Base-by-base conservation (phyloP, 2,888 invertebrate species). In the Galerucella pusilla region DNA sequence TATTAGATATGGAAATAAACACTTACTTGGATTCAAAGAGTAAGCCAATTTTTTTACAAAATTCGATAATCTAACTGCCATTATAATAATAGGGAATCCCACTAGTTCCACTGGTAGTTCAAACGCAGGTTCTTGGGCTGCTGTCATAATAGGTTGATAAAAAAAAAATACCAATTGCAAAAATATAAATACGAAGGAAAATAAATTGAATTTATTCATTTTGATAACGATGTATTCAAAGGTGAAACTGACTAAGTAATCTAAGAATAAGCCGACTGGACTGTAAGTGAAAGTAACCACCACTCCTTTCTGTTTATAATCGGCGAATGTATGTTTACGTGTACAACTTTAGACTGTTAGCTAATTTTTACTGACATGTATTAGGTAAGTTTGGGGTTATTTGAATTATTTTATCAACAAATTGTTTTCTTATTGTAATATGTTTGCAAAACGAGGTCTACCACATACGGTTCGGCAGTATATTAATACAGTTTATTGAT, bases 21-120 rank as follows among this genome's bases (percentile, higher is more conserved):
- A 86, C 91, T 90, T 89, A 96, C 96, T 92, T 88, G 96, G 95
- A 88, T 91, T 94, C 52, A 96, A 87, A 1, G 95, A 94, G 88
- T 96, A 96, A 1, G 93, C 92, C 75, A 96, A 88, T 86, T 95
- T 95, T 88, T 94, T 95, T 77, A 95, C 91, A 85, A 96, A 96
- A 88, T 95, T 95, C 0, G 94, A 92, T 71, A 95, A 87, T 80
- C 93, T 90, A 12, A 96, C 95, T 45, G 94, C 93, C 9, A 94
- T 87, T 68, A 95, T 92, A 80, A 96, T 96, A 76, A 95, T 92
- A 0, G 96, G 96, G 84, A 96, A 96, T 42, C 96, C 96, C 57
- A 96, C 90, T 73, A 96, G 88, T 84, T 96, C 95, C n/a, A 96
- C 94, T 12, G 96, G 96, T 72, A 96, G 86, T 83, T 95, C 93